phyloP scores from a whole-genome alignment of 2,888 invertebrate species.

The Criorhina ranunculi region DNA sequence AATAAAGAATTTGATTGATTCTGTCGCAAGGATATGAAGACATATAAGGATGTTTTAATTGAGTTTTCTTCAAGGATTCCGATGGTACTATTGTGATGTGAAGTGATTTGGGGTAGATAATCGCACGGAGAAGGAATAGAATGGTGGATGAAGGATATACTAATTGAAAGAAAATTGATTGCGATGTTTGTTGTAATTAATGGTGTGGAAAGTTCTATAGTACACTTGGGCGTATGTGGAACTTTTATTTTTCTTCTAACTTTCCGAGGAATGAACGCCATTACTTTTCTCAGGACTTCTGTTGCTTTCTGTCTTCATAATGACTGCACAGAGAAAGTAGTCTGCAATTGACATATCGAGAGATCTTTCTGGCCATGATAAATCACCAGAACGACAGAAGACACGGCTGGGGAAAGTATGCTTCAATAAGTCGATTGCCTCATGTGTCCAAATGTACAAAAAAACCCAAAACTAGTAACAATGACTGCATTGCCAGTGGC shows the following conservation, averaged over 20 bases:
- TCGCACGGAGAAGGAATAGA: slow-evolving; percentile 34
- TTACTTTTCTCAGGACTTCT: no score
- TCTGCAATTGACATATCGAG: no score
- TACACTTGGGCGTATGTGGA: slow-evolving; percentile 48
- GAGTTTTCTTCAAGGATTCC: slow-evolving; percentile 50
- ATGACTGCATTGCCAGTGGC: no score
- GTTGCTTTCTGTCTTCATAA: no score
- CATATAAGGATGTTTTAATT: slow-evolving; percentile 53
- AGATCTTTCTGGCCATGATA: no score
- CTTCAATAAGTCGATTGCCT: no score
- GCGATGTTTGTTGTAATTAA: background rate
- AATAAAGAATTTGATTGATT: slow-evolving; percentile 52
- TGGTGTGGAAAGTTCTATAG: background rate
- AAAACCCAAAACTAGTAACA: no score
- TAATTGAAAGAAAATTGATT: slow-evolving; percentile 37
- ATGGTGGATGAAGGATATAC: slow-evolving; percentile 11
- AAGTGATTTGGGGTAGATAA: slow-evolving; percentile 50
- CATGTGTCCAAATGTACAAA: no score
- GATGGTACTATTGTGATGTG: slow-evolving; percentile 28
- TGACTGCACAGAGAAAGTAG: no score
- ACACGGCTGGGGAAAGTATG: no score
- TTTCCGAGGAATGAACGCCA: no score
- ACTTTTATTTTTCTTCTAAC: slow-evolving; percentile 17
- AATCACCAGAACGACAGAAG: no score
- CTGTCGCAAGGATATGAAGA: slow-evolving; percentile 18